phyloP scores from a whole-genome alignment of 2,113 vertebrate species.

The Cervus canadensis region DNA sequence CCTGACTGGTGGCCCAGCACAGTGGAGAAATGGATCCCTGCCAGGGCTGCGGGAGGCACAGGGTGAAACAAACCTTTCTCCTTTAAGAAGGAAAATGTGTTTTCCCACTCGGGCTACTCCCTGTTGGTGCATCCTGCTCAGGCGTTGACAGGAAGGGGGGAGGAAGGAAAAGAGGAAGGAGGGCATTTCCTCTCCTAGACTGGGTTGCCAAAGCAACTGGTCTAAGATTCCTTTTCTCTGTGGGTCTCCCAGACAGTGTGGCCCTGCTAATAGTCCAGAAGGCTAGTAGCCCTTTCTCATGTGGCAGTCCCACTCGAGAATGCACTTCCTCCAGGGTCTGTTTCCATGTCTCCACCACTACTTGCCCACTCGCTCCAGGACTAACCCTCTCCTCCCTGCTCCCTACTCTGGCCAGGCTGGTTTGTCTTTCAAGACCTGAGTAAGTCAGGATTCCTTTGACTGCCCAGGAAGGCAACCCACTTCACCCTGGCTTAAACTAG shows the following conservation, averaged over 20 bases:
- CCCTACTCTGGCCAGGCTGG: neutral
- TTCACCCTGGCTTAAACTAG: neutral
- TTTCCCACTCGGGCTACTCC: neutral
- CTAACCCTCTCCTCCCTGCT: neutral
- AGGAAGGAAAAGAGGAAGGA: neutral
- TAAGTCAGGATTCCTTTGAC: neutral
- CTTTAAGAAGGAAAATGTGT: neutral
- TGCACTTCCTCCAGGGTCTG: neutral
- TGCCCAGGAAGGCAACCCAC: neutral
- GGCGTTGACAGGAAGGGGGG: neutral
- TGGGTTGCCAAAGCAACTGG: neutral
- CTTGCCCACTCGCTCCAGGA: neutral
- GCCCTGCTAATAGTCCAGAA: neutral
- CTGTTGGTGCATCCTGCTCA: neutral
- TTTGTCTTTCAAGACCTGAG: neutral
- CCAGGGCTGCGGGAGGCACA: neutral
- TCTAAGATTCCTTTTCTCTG: neutral
- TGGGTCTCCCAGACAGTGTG: neutral
- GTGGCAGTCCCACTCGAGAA: neutral
- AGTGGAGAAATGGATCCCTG: neutral
- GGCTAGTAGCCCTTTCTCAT: neutral
- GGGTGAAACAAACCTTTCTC: neutral
- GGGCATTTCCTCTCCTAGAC: neutral
- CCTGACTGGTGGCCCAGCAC: neutral
- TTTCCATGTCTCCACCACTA: rapidly evolving